These are phyloP conservation scores for Oxyteleia sp. DNA, from an alignment of 2,888 invertebrate genomes.

Conservation along the genomic window DNA sequence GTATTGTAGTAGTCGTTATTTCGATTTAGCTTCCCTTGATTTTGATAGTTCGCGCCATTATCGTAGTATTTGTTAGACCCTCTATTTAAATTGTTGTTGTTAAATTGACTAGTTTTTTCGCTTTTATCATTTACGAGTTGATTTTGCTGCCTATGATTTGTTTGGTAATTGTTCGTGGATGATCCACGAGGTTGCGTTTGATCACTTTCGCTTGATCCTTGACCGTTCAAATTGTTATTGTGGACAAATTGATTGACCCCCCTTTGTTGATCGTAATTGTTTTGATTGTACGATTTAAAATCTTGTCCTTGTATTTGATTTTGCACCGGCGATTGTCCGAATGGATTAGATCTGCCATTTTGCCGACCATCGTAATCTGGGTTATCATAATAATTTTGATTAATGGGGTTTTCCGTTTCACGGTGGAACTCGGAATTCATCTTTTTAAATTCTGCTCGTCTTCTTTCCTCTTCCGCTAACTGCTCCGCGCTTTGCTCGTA, in stretches of 20 bases:
- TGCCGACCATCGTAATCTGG: conserved; percentile 83
- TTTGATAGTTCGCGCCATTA: conserved; percentile 54
- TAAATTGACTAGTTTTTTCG: conserved; percentile 74
- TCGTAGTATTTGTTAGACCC: conserved; percentile 73
- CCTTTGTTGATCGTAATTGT: conserved; percentile 74
- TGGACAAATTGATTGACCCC: conserved; percentile 61
- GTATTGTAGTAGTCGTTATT: conserved; percentile 78
- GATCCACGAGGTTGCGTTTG: conserved; percentile 69
- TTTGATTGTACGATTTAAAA: conserved; percentile 76
- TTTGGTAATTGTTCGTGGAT: conserved; percentile 74
- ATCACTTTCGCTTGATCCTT: conserved; percentile 61
- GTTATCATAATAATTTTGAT: conserved; percentile 77
- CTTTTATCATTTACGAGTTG: conserved; percentile 75
- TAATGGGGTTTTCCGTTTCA: conserved; percentile 74
- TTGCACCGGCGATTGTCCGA: conserved; percentile 78
- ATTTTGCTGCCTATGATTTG: conserved; percentile 76
- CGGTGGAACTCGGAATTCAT: conserved; percentile 85
- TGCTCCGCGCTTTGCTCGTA: conserved; percentile 95
- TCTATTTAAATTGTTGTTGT: conserved; percentile 74
- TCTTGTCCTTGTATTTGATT: conserved; percentile 81
- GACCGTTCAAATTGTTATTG: conserved; percentile 69
- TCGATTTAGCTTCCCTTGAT: conserved; percentile 72
- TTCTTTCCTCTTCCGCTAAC: conserved; percentile 90
- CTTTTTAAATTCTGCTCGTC: conserved; percentile 87
- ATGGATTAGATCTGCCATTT: conserved; percentile 84